Conservation (phyloP, 2,797 vertebrate species). For the Stomatorhinus walkeri region DNA sequence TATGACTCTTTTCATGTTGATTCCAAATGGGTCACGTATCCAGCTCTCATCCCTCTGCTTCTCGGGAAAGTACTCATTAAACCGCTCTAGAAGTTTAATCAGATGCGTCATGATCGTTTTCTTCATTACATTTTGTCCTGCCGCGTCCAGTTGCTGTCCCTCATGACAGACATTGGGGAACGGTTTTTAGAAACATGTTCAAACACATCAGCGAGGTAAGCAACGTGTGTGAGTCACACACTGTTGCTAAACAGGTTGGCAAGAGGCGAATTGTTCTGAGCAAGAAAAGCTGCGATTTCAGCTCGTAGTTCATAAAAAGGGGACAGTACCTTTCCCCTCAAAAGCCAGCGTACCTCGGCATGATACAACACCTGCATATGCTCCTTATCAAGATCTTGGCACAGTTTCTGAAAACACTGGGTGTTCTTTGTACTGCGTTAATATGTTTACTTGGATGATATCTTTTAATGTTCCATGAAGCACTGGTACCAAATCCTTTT, state of each 20-base stretch:
- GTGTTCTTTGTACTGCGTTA: not conserved
- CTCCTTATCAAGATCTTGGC: not conserved
- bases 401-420: not conserved
- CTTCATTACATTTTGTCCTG: not conserved
- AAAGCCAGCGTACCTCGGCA: not conserved
- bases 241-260: not conserved
- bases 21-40: not conserved
- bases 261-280: not conserved
- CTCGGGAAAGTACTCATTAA: not conserved
- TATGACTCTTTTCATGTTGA: not conserved
- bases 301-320: not conserved
- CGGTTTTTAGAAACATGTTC: not conserved
- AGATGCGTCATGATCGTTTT: not conserved
- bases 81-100: not conserved
- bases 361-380: not conserved
- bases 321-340: not conserved
- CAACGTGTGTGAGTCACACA: not conserved
- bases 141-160: not conserved
- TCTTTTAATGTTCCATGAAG: not conserved
- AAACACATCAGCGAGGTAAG: not conserved
- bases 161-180: not conserved
- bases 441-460: not conserved
- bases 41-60: not conserved
- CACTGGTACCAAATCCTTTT: not conserved
- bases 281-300: not conserved